Conservation (phyloP, 1,140 invertebrate species). For the Nymphalis io region DNA sequence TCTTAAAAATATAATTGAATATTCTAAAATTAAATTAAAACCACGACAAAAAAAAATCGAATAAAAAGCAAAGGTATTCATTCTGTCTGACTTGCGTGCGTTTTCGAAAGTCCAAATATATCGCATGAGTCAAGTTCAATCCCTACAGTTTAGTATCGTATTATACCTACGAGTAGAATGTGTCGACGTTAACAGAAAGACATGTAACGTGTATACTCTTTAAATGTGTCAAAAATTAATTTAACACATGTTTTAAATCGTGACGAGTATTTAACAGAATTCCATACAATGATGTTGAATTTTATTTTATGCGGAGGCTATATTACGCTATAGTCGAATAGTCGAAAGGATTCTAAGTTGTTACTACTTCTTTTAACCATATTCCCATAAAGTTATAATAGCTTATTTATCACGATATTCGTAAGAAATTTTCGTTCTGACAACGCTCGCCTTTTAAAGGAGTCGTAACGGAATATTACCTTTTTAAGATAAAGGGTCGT, state of each 20-base stretch:
- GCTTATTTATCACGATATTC: not conserved
- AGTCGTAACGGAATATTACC: constrained; percentile 20
- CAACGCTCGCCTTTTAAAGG: constrained; percentile 21
- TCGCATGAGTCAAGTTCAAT: constrained; percentile 9
- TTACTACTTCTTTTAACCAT: not conserved
- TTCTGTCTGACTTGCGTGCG: not conserved
- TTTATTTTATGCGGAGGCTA: not conserved
- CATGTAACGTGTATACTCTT: not conserved
- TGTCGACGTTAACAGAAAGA: not conserved
- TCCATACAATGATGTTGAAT: no score
- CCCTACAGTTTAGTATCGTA: not conserved
- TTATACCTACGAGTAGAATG: not conserved
- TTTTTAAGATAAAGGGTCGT: constrained; percentile 15
- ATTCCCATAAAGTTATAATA: not conserved
- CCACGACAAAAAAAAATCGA: not conserved
- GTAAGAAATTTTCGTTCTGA: not conserved
- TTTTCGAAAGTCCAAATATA: constrained; percentile 2
- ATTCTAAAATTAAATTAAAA: not conserved
- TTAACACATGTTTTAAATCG: not conserved
- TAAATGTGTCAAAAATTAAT: not conserved
- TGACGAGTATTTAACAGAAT: not conserved
- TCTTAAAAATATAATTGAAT: not conserved
- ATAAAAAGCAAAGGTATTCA: not conserved
- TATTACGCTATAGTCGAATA: not conserved
- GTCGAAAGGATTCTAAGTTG: no score